Base-by-base conservation (phyloP, 2,797 vertebrate species). In the Saxicola maurus region DNA sequence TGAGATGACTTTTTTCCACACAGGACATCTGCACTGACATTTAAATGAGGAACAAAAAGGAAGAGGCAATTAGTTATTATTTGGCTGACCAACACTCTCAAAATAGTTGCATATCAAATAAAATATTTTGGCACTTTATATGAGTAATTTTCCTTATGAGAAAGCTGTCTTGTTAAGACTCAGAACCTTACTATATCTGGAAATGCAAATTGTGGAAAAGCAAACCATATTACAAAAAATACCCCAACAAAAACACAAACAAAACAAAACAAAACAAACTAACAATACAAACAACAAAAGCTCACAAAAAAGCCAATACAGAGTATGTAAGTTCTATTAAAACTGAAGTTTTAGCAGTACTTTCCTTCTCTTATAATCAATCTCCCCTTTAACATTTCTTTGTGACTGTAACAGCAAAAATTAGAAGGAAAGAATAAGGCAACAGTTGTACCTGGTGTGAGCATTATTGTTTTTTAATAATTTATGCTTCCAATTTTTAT, bases 241-340 rank as follows among this genome's bases (percentile, higher is more conserved):
- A n/a, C 4, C 2, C 1, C 7, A 33, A 24, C 23, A 28, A 62
- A 67, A 33, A 3, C 3, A 38, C 7, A n/a, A n/a, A 20, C 1
- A n/a, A 43, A 37, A 46, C 45, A n/a, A 43, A 35, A 46, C 45
- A 14, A 14, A 49, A 3, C 27, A 49, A 49, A 28, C 9, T 27
- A 51, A 17, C 10, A 49, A 11, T 6, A 27, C n/a, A 38, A 53
- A 38, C 2, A 71, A 25, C 8, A 62, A 71, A 69, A 40, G 1
- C 5, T 9, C 33, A 17, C 7, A 12, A 23, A n/a, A 43, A 51
- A 28, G 2, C 1, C 8, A 20, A 11, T 5, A n/a, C 1, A 27
- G 23, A 25, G 1, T 8, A 37, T 23, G 1, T 13, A 14, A 38
- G 0, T n/a, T 53, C 4, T 35, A 49, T 61, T 69, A 49, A 52